phyloP scores from a whole-genome alignment of 2,797 vertebrate species.

The Phrynocephalus guinanensis region DNA sequence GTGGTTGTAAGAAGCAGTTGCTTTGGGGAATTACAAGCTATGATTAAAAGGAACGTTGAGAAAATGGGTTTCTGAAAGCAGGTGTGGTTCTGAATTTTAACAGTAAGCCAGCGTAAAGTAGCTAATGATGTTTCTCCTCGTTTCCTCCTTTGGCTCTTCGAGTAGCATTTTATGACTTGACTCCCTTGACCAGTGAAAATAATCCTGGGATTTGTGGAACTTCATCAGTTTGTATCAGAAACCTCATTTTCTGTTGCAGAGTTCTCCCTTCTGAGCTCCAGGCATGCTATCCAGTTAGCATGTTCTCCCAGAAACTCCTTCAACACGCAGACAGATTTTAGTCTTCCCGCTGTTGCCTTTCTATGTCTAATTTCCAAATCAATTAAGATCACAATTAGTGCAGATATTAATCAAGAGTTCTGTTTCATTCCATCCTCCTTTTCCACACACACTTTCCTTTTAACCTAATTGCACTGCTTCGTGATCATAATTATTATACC shows the following conservation, averaged over 20 bases:
- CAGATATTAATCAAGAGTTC: constrained; percentile 14
- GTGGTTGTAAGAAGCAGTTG: not conserved
- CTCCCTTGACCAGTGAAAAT: not conserved
- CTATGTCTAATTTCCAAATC: not conserved
- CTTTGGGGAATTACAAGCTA: not conserved
- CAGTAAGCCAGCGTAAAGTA: not conserved
- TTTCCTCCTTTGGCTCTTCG: not conserved
- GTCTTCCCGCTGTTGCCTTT: not conserved
- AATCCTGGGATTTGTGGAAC: not conserved
- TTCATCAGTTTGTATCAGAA: not conserved
- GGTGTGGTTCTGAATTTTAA: constrained; percentile 16
- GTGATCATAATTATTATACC: constrained; percentile 24
- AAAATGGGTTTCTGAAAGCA: not conserved
- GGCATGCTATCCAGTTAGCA: not conserved
- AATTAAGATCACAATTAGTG: constrained; percentile 35
- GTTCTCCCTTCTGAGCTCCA: not conserved
- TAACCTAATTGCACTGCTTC: constrained; percentile 30
- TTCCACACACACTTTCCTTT: constrained; percentile 20
- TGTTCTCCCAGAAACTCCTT: not conserved
- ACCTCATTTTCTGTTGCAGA: not conserved
- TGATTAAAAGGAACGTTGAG: not conserved
- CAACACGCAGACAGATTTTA: no score
- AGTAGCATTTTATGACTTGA: not conserved
- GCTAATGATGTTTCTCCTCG: not conserved
- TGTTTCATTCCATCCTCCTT: not conserved